These are phyloP conservation scores for Pammene fasciana DNA, from an alignment of 2,888 invertebrate species.

Conservation along the genomic window DNA sequence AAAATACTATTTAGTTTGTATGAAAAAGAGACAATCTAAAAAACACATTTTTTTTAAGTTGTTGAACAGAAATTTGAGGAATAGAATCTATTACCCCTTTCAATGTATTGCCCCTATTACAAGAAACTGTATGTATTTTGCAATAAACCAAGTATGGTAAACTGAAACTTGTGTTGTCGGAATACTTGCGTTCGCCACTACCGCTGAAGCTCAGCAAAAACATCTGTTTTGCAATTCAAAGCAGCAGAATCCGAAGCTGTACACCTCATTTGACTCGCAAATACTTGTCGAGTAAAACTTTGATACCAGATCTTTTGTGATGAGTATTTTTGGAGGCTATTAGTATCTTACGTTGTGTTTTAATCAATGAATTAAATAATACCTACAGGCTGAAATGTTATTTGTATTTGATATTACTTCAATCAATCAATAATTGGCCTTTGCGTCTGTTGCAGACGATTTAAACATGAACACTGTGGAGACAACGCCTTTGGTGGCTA, in stretches of 20 bases:
- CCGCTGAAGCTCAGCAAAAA: constrained; percentile 34
- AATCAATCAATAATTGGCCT: too few species aligned
- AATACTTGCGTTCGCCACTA: constrained; percentile 27
- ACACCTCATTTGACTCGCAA: constrained; percentile 57
- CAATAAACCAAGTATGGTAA: not conserved
- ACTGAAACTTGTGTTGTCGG: not conserved
- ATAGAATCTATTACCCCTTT: too few species aligned
- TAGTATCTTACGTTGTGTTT: constrained; percentile 16
- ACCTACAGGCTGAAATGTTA: not conserved
- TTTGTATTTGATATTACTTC: too few species aligned
- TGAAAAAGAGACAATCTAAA: too few species aligned
- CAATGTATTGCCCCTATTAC: too few species aligned
- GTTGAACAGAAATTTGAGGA: too few species aligned
- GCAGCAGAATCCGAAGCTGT: constrained; percentile 37
- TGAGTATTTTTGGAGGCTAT: constrained; percentile 38
- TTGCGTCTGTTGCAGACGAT: too few species aligned
- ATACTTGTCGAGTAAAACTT: constrained; percentile 46
- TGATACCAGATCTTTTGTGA: constrained; percentile 38
- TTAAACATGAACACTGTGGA: too few species aligned
- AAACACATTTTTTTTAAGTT: too few species aligned
- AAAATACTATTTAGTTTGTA: too few species aligned
- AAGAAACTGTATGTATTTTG: not conserved
- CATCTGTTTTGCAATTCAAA: constrained; percentile 45
- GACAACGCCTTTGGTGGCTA: too few species aligned
- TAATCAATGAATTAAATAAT: not conserved